Evolutionary conservation across 2,113 vertebrate species (phyloP).

Genomic region (Gracilinanus agilis): DNA sequence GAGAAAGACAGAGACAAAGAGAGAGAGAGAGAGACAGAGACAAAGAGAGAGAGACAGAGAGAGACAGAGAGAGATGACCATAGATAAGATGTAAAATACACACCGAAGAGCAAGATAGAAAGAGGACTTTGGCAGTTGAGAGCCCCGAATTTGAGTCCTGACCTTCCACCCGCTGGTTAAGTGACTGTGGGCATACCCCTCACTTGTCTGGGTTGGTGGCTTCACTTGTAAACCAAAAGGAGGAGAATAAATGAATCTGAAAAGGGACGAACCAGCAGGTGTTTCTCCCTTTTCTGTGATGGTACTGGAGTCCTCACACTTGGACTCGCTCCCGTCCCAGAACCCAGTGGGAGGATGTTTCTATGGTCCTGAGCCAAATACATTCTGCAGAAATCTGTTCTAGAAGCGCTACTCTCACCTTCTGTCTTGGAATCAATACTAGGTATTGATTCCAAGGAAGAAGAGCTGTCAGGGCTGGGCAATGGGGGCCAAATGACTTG

Average conservation of each 20-base stretch:
- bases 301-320: neutral
- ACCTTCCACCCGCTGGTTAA: neutral
- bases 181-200: neutral
- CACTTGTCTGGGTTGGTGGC: neutral
- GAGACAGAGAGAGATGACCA: neutral
- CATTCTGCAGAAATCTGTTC: neutral
- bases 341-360: neutral
- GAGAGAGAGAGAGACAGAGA: neutral
- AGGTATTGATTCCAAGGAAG: too few relatives aligned
- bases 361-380: neutral
- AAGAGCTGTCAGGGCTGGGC: too few relatives aligned
- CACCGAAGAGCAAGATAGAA: neutral
- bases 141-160: neutral
- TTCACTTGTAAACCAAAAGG: neutral
- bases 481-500: too few relatives aligned
- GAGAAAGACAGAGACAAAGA: too few relatives aligned
- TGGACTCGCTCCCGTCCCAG: neutral
- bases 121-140: neutral
- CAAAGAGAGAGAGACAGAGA: neutral
- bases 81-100: neutral
- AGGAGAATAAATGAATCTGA: neutral
- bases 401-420: neutral
- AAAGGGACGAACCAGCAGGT: rapidly evolving
- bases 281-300: neutral
- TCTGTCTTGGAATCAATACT: too few relatives aligned